These are phyloP conservation scores for Trachelus iudaicus DNA, from an alignment of 2,888 invertebrate genomes.

Conservation along the genomic window DNA sequence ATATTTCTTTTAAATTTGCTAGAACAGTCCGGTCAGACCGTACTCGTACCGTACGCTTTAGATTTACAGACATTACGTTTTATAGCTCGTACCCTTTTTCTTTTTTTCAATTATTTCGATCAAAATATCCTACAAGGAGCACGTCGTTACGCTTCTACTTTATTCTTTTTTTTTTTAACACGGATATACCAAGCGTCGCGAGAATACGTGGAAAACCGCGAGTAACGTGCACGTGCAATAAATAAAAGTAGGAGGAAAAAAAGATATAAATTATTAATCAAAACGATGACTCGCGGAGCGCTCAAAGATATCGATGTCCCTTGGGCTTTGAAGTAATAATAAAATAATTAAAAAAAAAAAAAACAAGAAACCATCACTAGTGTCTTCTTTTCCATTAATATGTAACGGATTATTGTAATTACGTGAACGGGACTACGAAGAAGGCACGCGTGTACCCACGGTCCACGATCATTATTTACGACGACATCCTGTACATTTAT, in stretches of 20 bases:
- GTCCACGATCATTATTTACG: constrained; percentile 49
- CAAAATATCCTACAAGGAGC: constrained; percentile 59
- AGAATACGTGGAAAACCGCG: neutral
- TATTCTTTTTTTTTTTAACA: constrained; percentile 36
- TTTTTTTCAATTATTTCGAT: constrained; percentile 38
- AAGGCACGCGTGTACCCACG: constrained; percentile 22
- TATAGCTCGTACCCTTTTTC: constrained; percentile 20
- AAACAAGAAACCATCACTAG: neutral
- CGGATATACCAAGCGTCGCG: constrained; percentile 49
- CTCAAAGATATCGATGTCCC: neutral
- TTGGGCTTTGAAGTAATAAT: neutral
- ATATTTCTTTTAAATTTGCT: constrained; percentile 38
- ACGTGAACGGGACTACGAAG: neutral
- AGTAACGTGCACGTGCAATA: neutral
- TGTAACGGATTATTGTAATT: neutral
- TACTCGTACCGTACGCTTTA: constrained; percentile 19
- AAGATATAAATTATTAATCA: neutral
- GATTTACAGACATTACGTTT: neutral
- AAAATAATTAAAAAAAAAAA: neutral
- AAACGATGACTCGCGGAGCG: neutral
- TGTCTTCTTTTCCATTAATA: neutral
- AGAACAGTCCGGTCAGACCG: constrained; percentile 34
- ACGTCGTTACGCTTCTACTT: constrained; percentile 55
- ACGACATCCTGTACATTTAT: constrained; percentile 53
- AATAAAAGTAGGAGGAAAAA: neutral